Base-by-base conservation (phyloP, 2,888 invertebrate species). In the Tholera decimalis region DNA sequence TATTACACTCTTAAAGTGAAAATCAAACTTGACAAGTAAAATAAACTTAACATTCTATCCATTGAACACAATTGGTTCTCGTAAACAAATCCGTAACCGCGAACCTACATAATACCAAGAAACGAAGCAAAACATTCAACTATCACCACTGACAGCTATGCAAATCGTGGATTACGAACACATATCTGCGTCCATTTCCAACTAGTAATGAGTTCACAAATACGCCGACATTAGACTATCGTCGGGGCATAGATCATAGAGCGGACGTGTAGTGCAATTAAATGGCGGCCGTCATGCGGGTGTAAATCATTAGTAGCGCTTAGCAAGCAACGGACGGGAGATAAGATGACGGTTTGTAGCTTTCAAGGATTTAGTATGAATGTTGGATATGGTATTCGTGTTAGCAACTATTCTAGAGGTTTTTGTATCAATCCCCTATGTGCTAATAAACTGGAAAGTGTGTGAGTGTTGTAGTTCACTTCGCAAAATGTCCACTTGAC, bases 251-350 rank as follows among this genome's bases (percentile, higher is more conserved):
- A 56, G 56, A 64, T 80, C 80, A 80, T 55, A 20, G 37, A 41
- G 44, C 61, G 64, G 78, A 79, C 77, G 68, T 57, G 67, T 11
- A 43, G 6, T 30, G 82, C 73, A 82, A 80, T 80, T 82, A 80
- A 77, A 76, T 69, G 68, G 56, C 37, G 78, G 9, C 53, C 30
- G 77, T 63, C 66, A 63, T 61, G 55, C 79, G 65, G 60, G 66
- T 64, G 47, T 80, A 75, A 81, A 80, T 80, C 82, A 79, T 81
- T 61, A 66, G 61, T 18, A 55, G 30, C 66, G 69, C 79, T 78
- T 69, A 69, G 68, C 37, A 43, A 51, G 63, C 55, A 55, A 7
- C 37, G 57, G 62, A 44, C 22, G 33, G 47, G 44, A 50, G 55
- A 62, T 64, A 49, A 54, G 63, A 22, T 54, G 49, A 60, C 63